These are phyloP conservation scores for Bungarus multicinctus DNA, from an alignment of 2,113 vertebrate species.

Conservation along the genomic window DNA sequence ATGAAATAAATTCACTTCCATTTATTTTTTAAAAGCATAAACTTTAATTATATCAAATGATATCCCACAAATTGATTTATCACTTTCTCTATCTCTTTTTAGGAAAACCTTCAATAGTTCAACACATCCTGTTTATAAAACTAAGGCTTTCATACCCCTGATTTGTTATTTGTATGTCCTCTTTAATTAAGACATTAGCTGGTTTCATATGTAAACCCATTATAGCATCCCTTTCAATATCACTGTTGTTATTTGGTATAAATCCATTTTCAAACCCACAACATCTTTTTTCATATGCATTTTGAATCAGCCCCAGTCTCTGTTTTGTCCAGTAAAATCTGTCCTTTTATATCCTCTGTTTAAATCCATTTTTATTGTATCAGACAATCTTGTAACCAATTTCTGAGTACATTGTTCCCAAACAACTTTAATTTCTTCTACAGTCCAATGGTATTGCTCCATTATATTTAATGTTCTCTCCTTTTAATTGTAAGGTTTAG, in stretches of 20 bases:
- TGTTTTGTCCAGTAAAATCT: neutral
- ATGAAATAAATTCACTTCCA: neutral
- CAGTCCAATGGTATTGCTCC: neutral
- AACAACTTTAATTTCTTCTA: neutral
- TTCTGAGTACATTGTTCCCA: neutral
- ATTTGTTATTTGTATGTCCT: neutral
- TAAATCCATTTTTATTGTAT: neutral
- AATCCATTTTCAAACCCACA: neutral
- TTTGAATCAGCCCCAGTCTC: neutral
- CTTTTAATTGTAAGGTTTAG: neutral
- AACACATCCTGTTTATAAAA: neutral
- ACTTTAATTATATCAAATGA: neutral
- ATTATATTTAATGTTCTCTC: neutral
- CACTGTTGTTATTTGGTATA: neutral
- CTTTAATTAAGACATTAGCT: neutral
- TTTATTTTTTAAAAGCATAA: neutral
- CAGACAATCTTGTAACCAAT: neutral
- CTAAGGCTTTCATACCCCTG: neutral
- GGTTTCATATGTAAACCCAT: neutral
- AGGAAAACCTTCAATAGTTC: neutral
- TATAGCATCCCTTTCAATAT: neutral
- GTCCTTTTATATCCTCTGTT: neutral
- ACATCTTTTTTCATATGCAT: neutral
- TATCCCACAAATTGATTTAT: neutral
- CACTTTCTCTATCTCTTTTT: neutral